Conservation (phyloP, 23 tunicate genomes). For the Ciona savignyi region DNA sequence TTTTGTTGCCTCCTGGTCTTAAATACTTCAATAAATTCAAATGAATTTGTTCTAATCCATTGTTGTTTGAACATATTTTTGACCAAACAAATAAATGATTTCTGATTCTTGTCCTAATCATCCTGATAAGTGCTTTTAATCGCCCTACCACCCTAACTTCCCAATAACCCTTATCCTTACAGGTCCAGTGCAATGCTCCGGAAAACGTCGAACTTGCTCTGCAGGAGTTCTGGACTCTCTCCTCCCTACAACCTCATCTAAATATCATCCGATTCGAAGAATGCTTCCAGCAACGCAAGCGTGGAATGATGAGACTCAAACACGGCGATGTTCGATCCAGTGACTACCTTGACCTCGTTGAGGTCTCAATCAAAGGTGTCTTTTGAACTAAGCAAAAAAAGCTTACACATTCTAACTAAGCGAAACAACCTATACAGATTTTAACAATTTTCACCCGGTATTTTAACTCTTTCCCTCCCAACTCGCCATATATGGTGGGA, state of each 20-base stretch:
- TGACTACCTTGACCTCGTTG: conserved; percentile 49
- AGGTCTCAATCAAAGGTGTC: conserved; percentile 85
- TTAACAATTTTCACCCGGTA: too few relatives aligned
- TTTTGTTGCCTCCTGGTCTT: too few relatives aligned
- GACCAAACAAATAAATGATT: too few relatives aligned
- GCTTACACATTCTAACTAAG: neutral
- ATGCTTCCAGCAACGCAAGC: conserved; percentile 47
- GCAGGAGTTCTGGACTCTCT: conserved; percentile 75
- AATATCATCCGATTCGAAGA: conserved; percentile 80
- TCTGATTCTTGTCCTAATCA: too few relatives aligned
- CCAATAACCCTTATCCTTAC: neutral
- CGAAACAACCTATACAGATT: neutral
- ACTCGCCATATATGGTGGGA: too few relatives aligned
- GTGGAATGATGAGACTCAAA: conserved; percentile 29
- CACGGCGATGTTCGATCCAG: conserved; percentile 70
- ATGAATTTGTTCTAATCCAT: too few relatives aligned
- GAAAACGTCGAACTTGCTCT: conserved; percentile 83
- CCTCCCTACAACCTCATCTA: conserved; percentile 41
- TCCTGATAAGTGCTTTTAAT: too few relatives aligned
- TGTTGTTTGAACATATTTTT: too few relatives aligned
- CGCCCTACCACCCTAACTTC: too few relatives aligned
- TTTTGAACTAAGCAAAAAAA: too few relatives aligned
- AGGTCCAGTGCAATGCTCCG: conserved; percentile 83
- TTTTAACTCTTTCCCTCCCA: too few relatives aligned
- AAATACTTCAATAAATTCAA: too few relatives aligned